Evolutionary conservation across 92 coral and sea anemone genomes (phyloP).

Genomic region (Zoanthus sociatus): DNA sequence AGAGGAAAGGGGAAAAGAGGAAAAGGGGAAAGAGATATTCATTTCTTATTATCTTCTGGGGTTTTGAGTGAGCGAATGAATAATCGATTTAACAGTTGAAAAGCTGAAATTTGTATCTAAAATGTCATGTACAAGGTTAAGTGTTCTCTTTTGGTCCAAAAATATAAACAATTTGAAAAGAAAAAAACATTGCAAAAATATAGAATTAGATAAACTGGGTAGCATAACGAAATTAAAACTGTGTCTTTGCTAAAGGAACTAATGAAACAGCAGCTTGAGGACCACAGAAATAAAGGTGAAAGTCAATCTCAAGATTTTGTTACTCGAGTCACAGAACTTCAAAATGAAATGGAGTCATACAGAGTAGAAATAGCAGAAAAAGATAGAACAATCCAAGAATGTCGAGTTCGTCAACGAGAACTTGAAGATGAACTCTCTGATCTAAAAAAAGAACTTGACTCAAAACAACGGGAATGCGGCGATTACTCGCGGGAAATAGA

Average conservation of each 20-base stretch:
- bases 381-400: slow-evolving; percentile 76
- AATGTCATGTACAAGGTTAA: too few relatives aligned
- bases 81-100: too few relatives aligned
- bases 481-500: slow-evolving; percentile 72
- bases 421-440: slow-evolving; percentile 74
- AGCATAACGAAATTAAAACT: not conserved
- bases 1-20: too few relatives aligned
- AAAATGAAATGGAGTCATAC: slow-evolving; percentile 76
- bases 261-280: slow-evolving; percentile 73
- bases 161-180: too few relatives aligned
- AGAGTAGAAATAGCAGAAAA: slow-evolving; percentile 74
- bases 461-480: slow-evolving; percentile 69
- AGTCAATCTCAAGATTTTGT: slow-evolving; percentile 84
- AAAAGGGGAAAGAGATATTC: too few relatives aligned
- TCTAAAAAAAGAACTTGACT: slow-evolving; percentile 68
- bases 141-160: too few relatives aligned
- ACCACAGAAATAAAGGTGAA: slow-evolving; percentile 82
- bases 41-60: too few relatives aligned
- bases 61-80: too few relatives aligned
- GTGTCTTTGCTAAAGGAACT: not conserved
- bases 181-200: too few relatives aligned
- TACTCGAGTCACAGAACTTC: slow-evolving; percentile 71
- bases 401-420: slow-evolving; percentile 64
- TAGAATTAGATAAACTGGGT: too few relatives aligned
- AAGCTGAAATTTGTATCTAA: too few relatives aligned